These are phyloP conservation scores for Pomatostomus ruficeps DNA, from an alignment of 2,113 vertebrate species.

Conservation along the genomic window DNA sequence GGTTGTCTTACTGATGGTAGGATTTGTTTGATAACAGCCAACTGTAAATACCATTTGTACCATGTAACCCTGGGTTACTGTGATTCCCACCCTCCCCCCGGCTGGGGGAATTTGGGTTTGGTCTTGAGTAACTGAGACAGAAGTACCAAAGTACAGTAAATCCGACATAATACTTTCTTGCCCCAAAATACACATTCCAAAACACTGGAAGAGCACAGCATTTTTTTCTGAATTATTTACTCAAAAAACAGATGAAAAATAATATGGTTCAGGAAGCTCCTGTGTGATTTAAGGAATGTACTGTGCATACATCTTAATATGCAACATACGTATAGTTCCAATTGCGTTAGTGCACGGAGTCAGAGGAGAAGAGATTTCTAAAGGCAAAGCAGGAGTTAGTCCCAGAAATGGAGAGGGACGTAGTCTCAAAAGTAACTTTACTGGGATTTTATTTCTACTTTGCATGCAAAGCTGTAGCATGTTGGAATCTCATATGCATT, in stretches of 20 bases:
- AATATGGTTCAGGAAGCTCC: not conserved
- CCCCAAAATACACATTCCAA: conserved; percentile 23
- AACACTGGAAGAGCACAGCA: not conserved
- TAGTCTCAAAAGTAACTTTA: not conserved
- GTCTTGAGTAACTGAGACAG: not conserved
- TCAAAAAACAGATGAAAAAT: not conserved
- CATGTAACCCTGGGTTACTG: not conserved
- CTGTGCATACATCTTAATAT: not conserved
- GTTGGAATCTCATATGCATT: not conserved
- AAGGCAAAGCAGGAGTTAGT: not conserved
- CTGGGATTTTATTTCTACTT: not conserved
- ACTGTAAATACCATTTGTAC: not conserved
- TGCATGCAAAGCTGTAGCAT: not conserved
- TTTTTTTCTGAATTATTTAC: not conserved
- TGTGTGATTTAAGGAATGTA: not conserved
- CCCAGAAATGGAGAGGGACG: not conserved
- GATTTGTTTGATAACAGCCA: not conserved
- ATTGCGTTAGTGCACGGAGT: not conserved
- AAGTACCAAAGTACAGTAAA: conserved; percentile 34
- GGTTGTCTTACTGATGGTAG: not conserved
- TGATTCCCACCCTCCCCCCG: not conserved
- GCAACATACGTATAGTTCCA: not conserved
- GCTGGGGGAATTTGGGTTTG: not conserved
- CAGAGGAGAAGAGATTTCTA: not conserved
- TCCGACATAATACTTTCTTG: conserved; percentile 23